A percentile compares a stretch with the other conserved stretches of the same genome.
phyloP scores from a whole-genome alignment of 37 sponge, comb jelly and placozoan species.

The Halichondria panicea region DNA sequence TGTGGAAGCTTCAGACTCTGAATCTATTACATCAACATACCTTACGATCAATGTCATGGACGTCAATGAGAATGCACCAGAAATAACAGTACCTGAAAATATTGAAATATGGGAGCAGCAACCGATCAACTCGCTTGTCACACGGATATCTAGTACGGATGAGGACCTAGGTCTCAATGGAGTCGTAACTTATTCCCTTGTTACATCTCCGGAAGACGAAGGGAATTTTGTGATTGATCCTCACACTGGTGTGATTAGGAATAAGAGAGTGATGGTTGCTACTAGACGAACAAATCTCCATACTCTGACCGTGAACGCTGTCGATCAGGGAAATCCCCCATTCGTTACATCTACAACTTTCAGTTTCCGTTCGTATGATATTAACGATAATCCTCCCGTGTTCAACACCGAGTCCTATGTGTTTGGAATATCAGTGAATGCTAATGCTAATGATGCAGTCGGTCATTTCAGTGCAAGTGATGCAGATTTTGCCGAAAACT shows the following conservation, averaged over 20 bases:
- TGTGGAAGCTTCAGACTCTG: conserved; percentile 29
- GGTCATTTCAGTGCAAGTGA: conserved; percentile 17
- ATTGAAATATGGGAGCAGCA: conserved; percentile 3
- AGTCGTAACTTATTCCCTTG: conserved; percentile 30
- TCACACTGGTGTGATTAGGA: conserved; percentile 41
- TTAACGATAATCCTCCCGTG: conserved; percentile 51
- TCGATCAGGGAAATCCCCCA: conserved; percentile 43
- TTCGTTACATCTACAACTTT: neutral
- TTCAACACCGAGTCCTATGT: conserved; percentile 15
- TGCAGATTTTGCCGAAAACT: conserved; percentile 21
- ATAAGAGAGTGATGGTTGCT: neutral
- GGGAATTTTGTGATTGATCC: conserved; percentile 36
- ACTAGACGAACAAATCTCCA: neutral
- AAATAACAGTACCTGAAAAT: neutral
- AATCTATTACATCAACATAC: conserved; percentile 8
- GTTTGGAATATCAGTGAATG: neutral
- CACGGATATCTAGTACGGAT: conserved; percentile 23
- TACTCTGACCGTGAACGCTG: conserved; percentile 21
- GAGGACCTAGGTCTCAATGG: conserved; percentile 35
- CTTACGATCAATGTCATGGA: conserved; percentile 58
- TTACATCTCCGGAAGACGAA: conserved; percentile 2
- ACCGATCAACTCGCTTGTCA: conserved; percentile 14
- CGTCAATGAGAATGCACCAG: conserved; percentile 74
- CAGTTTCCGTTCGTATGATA: conserved; percentile 24
- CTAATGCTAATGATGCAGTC: neutral